Percentiles rank a stretch among this genome's conserved stretches.
Conservation (phyloP, 2,797 vertebrate species). For the Pseudochirops corinnae region DNA sequence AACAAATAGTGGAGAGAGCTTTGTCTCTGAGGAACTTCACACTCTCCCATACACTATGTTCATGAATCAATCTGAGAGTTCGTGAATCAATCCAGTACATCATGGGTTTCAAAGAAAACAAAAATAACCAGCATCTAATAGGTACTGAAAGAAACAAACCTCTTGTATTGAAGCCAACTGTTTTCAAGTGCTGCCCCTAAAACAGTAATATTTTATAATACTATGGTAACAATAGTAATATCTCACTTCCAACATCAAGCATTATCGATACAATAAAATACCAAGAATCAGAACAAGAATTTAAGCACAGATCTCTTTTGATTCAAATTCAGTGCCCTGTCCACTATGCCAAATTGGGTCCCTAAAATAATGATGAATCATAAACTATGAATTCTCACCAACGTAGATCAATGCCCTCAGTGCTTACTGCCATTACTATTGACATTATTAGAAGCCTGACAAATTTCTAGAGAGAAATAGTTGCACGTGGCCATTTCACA, state of each 20-base stretch:
- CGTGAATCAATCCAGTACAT: not conserved
- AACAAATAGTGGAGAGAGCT: not conserved
- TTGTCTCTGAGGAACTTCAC: not conserved
- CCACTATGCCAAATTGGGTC: not conserved
- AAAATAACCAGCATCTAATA: not conserved
- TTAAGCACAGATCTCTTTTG: not conserved
- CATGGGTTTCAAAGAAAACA: not conserved
- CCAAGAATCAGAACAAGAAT: not conserved
- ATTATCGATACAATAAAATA: not conserved
- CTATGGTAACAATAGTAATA: not conserved
- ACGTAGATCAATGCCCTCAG: not conserved
- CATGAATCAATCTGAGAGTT: not conserved
- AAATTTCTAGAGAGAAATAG: slow-evolving; percentile 16
- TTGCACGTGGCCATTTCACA: not conserved
- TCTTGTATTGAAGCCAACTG: not conserved
- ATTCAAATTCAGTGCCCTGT: not conserved
- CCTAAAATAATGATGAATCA: not conserved
- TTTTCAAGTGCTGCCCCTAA: not conserved
- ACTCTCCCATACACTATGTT: not conserved
- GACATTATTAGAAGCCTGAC: not conserved
- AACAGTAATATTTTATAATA: not conserved
- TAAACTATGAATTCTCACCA: not conserved
- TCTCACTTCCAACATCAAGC: not conserved
- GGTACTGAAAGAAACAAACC: not conserved
- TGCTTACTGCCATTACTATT: not conserved